Conservation (phyloP, 2,797 vertebrate species). For the Muscicapa striata region DNA sequence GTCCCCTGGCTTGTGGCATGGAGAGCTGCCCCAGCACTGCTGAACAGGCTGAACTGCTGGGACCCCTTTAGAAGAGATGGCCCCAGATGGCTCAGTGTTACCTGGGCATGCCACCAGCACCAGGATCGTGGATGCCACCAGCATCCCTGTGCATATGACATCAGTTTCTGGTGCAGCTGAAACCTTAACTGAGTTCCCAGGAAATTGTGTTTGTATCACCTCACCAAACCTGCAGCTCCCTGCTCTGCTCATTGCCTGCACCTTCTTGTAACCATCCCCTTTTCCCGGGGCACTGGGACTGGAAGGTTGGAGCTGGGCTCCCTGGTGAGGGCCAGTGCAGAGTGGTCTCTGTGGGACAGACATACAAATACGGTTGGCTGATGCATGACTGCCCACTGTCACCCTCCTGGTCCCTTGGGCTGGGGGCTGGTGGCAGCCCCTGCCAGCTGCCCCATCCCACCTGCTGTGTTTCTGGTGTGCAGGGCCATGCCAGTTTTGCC, state of each 20-base stretch:
- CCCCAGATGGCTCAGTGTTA: fast-evolving
- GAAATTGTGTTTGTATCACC: not conserved
- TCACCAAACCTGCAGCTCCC: not conserved
- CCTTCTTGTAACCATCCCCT: not conserved
- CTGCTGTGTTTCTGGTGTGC: not conserved
- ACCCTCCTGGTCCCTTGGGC: not conserved
- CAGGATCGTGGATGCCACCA: not conserved
- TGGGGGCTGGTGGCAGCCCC: not conserved
- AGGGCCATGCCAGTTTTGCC: constrained; percentile 42
- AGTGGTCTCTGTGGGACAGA: not conserved
- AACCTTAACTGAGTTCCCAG: not conserved
- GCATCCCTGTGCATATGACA: fast-evolving
- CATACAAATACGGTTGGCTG: fast-evolving
- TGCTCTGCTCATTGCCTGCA: not conserved
- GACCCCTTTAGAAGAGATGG: not conserved
- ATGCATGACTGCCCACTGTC: not conserved
- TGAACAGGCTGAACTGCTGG: not conserved
- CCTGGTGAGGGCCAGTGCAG: not conserved
- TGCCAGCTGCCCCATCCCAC: not conserved
- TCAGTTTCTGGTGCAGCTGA: not conserved
- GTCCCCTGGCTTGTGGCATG: fast-evolving
- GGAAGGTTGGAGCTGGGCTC: not conserved
- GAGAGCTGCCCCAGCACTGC: not conserved
- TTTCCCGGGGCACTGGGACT: not conserved
- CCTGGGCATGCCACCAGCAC: fast-evolving